Base-by-base conservation (phyloP, 2,888 invertebrate genomes). In the Agrotis segetum region DNA sequence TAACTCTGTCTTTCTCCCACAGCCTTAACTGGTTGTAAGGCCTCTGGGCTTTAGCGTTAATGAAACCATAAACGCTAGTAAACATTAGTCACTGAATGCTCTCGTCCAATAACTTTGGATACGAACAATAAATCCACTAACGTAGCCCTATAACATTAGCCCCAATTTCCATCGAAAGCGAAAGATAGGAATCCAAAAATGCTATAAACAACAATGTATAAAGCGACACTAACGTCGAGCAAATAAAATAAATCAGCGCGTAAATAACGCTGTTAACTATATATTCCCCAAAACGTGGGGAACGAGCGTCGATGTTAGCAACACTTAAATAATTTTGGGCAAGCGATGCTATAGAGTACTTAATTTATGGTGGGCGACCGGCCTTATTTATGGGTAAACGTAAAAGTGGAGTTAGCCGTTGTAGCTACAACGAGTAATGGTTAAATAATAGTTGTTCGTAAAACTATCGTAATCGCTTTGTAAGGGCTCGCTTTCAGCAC, bases 231-330 rank as follows among this genome's bases (percentile, higher is more conserved):
- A 82, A 82, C 84, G 82, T 82, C 81, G 79, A 83, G 88, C 88
- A 86, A 90, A 88, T 89, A 88, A 90, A 91, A 93, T 93, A 92
- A 92, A 94, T 93, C 92, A 79, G 74, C 83, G 87, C 85, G 88
- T 92, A 93, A 93, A 93, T 93, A 93, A 92, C 89, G 85, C 89
- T 89, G 92, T 93, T 94, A 93, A 89, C 91, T 89, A 91, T 91
- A 91, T 92, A 89, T 88, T 89, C 88, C 87, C 88, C 84, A 82
- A 90, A 90, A 90, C 82, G 87, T 83, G 82, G 89, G 85, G 86
- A 90, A 88, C 87, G 87, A 89, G 82, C 88, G 88, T 88, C 88
- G 89, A 89, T 90, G 88, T 88, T 88, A 88, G 91, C 90, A 91
- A 92, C 92, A 91, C 92, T 92, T 89, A 90, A 91, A 90, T 89